Percentiles rank a stretch among this genome's conserved stretches.
phyloP scores from a whole-genome alignment of 2,797 vertebrate species.

The Characodon lateralis region DNA sequence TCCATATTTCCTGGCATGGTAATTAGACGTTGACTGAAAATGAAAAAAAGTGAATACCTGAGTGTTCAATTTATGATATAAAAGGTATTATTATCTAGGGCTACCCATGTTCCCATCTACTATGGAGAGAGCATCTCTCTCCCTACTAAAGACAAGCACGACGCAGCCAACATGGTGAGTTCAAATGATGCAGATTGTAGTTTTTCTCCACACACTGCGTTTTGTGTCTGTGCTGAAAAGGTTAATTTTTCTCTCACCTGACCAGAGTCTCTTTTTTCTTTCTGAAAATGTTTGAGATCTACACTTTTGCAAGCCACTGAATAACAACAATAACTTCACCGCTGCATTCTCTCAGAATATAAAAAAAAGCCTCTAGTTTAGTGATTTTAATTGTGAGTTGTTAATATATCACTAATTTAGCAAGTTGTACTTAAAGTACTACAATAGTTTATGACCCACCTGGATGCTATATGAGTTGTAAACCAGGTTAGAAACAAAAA shows the following conservation, averaged over 20 bases:
- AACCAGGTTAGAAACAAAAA: neutral
- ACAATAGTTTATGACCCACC: neutral
- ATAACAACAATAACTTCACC: neutral
- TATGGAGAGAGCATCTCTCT: neutral
- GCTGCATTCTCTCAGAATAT: neutral
- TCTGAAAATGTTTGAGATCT: no score
- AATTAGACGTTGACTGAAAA: conserved; percentile 95
- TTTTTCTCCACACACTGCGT: no score
- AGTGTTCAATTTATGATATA: neutral
- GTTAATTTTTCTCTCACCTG: no score
- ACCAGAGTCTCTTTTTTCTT: neutral
- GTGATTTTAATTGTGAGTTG: neutral
- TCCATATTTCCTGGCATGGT: conserved; percentile 94
- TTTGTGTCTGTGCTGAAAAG: no score
- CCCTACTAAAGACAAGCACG: neutral
- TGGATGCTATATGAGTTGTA: neutral
- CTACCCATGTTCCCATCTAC: neutral
- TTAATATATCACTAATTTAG: neutral
- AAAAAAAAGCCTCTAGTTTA: neutral
- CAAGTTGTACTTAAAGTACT: neutral
- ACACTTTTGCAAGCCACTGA: no score
- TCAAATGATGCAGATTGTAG: no score
- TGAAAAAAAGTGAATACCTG: conserved; percentile 6
- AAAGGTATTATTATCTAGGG: neutral
- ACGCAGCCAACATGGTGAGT: no score